phyloP scores from a whole-genome alignment of 2,888 invertebrate genomes.

The Hirudinaria manillensis region DNA sequence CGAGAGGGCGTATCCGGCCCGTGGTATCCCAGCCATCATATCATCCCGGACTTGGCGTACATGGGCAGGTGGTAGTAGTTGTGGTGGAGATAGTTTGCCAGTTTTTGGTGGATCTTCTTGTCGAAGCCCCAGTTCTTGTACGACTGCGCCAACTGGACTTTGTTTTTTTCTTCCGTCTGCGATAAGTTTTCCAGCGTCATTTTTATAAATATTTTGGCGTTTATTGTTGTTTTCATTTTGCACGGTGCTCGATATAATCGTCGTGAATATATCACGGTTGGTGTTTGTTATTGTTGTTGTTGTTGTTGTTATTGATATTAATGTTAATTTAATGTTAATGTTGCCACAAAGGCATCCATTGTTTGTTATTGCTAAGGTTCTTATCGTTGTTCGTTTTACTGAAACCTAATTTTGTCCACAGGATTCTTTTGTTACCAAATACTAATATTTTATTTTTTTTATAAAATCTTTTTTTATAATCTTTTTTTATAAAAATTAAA shows the following conservation, averaged over 20 bases:
- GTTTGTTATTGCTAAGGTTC: too few relatives aligned
- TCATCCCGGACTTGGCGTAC: constrained; percentile 55
- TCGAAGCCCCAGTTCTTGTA: constrained; percentile 47
- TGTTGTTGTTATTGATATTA: too few relatives aligned
- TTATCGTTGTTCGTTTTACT: too few relatives aligned
- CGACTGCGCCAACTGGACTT: constrained; percentile 43
- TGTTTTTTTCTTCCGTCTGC: constrained; percentile 42
- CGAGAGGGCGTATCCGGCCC: too few relatives aligned
- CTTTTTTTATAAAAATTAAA: too few relatives aligned
- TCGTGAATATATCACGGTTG: not conserved
- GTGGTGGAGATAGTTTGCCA: constrained; percentile 52
- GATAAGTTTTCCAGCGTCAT: not conserved
- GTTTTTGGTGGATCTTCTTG: constrained; percentile 50
- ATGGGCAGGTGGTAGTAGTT: constrained; percentile 55
- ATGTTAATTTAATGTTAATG: too few relatives aligned
- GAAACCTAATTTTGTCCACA: too few relatives aligned
- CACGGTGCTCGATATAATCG: not conserved
- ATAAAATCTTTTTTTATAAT: too few relatives aligned
- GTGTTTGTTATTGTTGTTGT: not conserved
- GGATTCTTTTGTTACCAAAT: too few relatives aligned
- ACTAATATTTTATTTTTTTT: too few relatives aligned
- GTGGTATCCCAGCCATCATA: constrained; percentile 37
- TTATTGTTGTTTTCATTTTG: not conserved
- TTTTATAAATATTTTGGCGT: not conserved
- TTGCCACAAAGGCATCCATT: too few relatives aligned